Conservation (phyloP, 2,113 vertebrate species). For the Raphicerus campestris region DNA sequence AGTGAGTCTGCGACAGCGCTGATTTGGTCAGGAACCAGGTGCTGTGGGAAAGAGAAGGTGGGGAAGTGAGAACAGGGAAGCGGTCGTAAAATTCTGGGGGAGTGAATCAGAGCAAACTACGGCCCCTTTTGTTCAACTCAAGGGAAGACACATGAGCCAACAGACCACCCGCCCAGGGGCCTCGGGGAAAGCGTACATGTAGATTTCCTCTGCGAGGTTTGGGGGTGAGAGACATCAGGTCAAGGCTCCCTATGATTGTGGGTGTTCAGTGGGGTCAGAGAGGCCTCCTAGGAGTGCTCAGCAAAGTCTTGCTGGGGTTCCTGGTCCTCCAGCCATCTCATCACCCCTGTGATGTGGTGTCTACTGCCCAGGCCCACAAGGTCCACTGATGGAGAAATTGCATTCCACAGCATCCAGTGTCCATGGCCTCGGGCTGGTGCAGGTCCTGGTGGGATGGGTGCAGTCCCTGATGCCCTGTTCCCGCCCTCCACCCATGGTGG, state of each 20-base stretch:
- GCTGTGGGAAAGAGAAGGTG: neutral
- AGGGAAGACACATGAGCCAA: neutral
- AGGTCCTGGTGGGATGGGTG: fast-evolving
- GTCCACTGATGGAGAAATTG: neutral
- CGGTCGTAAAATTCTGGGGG: fast-evolving
- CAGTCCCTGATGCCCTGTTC: fast-evolving
- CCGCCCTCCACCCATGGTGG: fast-evolving
- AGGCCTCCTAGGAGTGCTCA: neutral
- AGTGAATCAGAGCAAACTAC: neutral
- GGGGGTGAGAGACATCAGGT: neutral
- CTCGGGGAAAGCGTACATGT: fast-evolving
- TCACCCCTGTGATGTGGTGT: fast-evolving
- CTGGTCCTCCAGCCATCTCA: neutral
- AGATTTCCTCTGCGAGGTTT: neutral
- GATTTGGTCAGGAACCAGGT: neutral
- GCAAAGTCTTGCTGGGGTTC: neutral
- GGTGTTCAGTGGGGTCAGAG: fast-evolving
- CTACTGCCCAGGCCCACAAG: fast-evolving
- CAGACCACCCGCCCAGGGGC: fast-evolving
- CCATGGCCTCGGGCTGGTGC: neutral
- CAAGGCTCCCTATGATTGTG: neutral
- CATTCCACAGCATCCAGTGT: fast-evolving
- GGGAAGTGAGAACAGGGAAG: neutral
- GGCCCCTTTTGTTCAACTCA: neutral
- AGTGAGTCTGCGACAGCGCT: fast-evolving